Evolutionary conservation across 2,113 vertebrate species (phyloP), one percentile per base, ranked within the genome.

Genomic region (Semicossyphus pulcher): DNA sequence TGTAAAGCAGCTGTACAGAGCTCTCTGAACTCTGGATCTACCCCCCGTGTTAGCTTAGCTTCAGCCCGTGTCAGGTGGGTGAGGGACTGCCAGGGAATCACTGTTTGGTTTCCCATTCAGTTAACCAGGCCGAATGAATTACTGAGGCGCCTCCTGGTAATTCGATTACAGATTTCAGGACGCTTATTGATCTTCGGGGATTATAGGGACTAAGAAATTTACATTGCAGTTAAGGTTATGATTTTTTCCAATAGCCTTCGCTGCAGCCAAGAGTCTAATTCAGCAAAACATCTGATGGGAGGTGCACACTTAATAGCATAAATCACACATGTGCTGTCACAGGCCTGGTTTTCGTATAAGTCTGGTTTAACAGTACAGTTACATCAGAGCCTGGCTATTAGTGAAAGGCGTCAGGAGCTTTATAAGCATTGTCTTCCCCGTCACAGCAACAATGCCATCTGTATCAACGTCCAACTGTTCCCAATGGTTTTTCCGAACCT

Each of bases 311-410:
- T 44, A 31, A 53, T 47, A 41, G 34, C 47, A 39, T 4, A n/a
- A 61, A 42, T 56, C 39, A 4, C 54, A 78, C 34, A 10, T 58
- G 72, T 48, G 57, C 18, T 2, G 11, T 68, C 41, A 25, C 37
- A 28, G 23, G 57, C 32, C 68, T 64, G 52, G 31, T 48, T 47
- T 57, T 63, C 45, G 25, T 12, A 57, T 36, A 36, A 23, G 15
- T 69, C 32, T 51, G 83, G 45, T 72, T 76, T 73, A 79, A 64
- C 74, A 52, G 51, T 49, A 21, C 65, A 49, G 64, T 76, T 63
- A 64, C 69, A 74, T 80, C 44, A 80, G 65, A 79, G 52, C 81
- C 71, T 63, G 48, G 6, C 26, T 23, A 51, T 83, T 73, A 60
- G 26, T 3, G 28, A 66, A 66, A 23, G 41, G 66, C 52, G 10